Evolutionary conservation across 1,140 invertebrate species (phyloP).

Genomic region (Chironomus tepperi): DNA sequence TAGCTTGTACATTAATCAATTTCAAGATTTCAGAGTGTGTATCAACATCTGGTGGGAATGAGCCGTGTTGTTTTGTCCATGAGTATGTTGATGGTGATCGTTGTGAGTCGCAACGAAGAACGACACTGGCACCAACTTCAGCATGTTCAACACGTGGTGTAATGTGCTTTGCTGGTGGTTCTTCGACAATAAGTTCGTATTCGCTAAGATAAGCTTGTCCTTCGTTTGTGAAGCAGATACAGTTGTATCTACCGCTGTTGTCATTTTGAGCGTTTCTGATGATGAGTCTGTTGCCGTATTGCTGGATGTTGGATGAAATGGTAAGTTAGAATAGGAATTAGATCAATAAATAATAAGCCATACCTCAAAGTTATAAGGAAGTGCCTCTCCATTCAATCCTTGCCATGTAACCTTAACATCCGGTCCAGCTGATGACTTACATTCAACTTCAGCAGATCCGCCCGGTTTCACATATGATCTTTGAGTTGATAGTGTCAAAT

Average conservation of each 20-base stretch:
- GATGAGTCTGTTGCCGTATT: slow-evolving; percentile 42
- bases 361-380: slow-evolving; percentile 40
- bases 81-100: slow-evolving; percentile 51
- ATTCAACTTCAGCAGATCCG: slow-evolving; percentile 37
- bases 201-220: slow-evolving; percentile 52
- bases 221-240: slow-evolving; percentile 49
- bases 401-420: slow-evolving; percentile 44
- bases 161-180: slow-evolving; percentile 33
- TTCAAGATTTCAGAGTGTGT: slow-evolving; percentile 30
- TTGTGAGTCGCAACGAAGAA: slow-evolving; percentile 50
- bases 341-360: no score
- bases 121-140: slow-evolving; percentile 47
- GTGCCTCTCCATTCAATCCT: slow-evolving; percentile 37
- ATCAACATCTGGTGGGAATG: slow-evolving; percentile 46
- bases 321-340: no score
- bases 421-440: slow-evolving; percentile 34
- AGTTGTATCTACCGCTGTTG: slow-evolving; percentile 64
- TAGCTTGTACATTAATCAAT: slow-evolving; percentile 37
- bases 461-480: slow-evolving; percentile 32
- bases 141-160: slow-evolving; percentile 35
- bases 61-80: slow-evolving; percentile 64
- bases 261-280: slow-evolving; percentile 46
- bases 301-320: slow-evolving; percentile 28
- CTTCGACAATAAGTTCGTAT: slow-evolving; percentile 62
- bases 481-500: slow-evolving; percentile 36